Base-by-base conservation (phyloP, 2,797 vertebrate genomes). In the Sternotherus odoratus region DNA sequence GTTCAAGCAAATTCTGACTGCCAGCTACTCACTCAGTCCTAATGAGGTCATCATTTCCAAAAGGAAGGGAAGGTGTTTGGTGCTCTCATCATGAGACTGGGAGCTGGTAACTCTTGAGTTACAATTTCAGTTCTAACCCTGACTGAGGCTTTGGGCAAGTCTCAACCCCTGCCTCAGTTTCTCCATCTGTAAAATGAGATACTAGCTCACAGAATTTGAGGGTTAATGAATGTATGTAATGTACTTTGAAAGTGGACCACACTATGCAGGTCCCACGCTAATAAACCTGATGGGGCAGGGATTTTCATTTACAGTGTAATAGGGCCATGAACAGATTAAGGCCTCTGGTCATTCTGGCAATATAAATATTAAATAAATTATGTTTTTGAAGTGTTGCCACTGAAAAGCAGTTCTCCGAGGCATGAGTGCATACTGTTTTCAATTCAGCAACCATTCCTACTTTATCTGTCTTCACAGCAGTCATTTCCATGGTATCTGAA, bases 391-490 rank as follows among this genome's bases (percentile, higher is more conserved):
- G 74, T 53, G 43, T n/a, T 89, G 81, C 57, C 81, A 85, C 89
- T 86, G 54, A 95, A 86, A 8, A 95, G 74, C 83, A 89, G 48
- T 79, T 80, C 78, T 93, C 46, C 60, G 83, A 92, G 39, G 75
- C 49, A 85, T 93, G 77, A 91, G 79, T 82, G 87, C 21, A 21
- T 83, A 12, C 81, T 86, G 81, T 46, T 87, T 93, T 94, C 69
- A 93, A 95, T 83, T 87, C 95, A 93, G 79, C 85, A 95, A 77
- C n/a, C 1, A 0, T 89, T 94, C 54, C 88, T 89, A 66, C 92
- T 95, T 66, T 93, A 96, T 69, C 88, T 86, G 36, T 69, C 92
- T 92, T 90, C 91, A 90, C 91, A 95, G 83, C 86, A 95, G 57
- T 91, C 15, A 0, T 97, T 93, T 93, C 94, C 92, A 94, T 91